These are phyloP conservation scores for Phyllostomus discolor DNA, from an alignment of 2,113 vertebrate genomes.

Conservation along the genomic window DNA sequence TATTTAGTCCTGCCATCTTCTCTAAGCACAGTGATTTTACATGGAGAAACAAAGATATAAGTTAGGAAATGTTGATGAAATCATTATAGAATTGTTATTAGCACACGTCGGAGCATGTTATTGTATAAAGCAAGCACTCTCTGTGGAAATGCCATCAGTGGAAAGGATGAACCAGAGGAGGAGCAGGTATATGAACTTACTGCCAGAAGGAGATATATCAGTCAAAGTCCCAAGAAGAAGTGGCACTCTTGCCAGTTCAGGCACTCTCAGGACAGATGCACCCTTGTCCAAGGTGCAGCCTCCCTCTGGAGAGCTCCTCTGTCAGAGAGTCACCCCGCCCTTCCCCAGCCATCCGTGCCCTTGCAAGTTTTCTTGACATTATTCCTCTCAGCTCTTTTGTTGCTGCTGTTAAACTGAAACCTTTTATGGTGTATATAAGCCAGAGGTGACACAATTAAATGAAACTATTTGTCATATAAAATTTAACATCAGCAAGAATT, in stretches of 20 bases:
- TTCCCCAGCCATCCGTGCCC: slow-evolving; percentile 26
- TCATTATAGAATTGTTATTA: slow-evolving; percentile 42
- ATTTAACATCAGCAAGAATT: slow-evolving; percentile 74
- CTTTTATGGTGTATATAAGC: slow-evolving; percentile 69
- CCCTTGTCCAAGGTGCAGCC: not conserved
- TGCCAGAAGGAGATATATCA: not conserved
- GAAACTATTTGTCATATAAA: slow-evolving; percentile 76
- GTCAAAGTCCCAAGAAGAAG: not conserved
- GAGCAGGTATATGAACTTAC: not conserved
- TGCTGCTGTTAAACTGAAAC: slow-evolving; percentile 68
- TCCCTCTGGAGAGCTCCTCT: not conserved
- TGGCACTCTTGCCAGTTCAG: not conserved
- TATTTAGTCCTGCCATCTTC: slow-evolving; percentile 13
- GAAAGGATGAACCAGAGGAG: not conserved
- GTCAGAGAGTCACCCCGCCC: slow-evolving; percentile 5
- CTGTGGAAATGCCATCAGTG: not conserved
- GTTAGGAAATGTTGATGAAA: slow-evolving; percentile 41
- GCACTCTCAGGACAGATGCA: not conserved
- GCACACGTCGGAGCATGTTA: slow-evolving; percentile 37
- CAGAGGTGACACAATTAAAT: slow-evolving; percentile 78
- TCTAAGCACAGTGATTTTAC: slow-evolving; percentile 48
- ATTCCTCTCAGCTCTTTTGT: slow-evolving; percentile 64
- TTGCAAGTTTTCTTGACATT: slow-evolving; percentile 65
- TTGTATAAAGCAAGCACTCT: not conserved
- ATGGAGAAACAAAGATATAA: slow-evolving; percentile 51